phyloP scores from a whole-genome alignment of 2,888 invertebrate species.

The Hypolimnas misippus region DNA sequence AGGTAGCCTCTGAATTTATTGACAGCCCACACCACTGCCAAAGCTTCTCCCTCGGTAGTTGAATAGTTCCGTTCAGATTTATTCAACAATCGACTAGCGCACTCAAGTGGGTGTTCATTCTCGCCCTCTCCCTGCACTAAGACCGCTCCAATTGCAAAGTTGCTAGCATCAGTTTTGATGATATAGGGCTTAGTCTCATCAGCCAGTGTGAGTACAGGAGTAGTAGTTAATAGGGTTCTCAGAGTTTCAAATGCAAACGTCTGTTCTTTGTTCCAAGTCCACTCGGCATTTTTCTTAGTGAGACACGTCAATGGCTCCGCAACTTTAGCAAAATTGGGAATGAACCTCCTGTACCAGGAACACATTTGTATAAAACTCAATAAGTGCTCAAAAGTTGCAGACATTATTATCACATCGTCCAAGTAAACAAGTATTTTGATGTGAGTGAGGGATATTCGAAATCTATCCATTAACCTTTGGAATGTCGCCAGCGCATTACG shows the following conservation, averaged over 20 bases:
- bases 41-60: constrained; percentile 9
- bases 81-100: neutral
- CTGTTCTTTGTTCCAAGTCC: neutral
- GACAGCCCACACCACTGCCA: constrained; percentile 10
- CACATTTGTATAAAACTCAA: constrained; percentile 35
- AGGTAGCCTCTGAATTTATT: constrained; percentile 9
- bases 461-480: constrained; percentile 50
- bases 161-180: constrained; percentile 2
- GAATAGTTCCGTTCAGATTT: constrained; percentile 1
- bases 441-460: constrained; percentile 32
- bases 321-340: constrained; percentile 32
- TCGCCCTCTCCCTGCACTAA: constrained; percentile 8
- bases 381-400: constrained; percentile 43
- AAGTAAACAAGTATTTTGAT: constrained; percentile 40
- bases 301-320: constrained; percentile 25
- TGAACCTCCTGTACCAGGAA: constrained; percentile 39
- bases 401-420: constrained; percentile 51
- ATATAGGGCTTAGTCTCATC: constrained; percentile 1
- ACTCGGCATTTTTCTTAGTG: constrained; percentile 28
- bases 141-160: constrained; percentile 1
- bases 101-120: neutral
- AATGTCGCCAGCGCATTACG: constrained; percentile 54
- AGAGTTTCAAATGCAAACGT: neutral
- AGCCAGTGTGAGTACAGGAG: neutral
- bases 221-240: neutral